A percentile compares a stretch with the other conserved stretches of the same genome.
Conservation (phyloP, 2,797 vertebrate species). For the Gymnothorax reevesii region DNA sequence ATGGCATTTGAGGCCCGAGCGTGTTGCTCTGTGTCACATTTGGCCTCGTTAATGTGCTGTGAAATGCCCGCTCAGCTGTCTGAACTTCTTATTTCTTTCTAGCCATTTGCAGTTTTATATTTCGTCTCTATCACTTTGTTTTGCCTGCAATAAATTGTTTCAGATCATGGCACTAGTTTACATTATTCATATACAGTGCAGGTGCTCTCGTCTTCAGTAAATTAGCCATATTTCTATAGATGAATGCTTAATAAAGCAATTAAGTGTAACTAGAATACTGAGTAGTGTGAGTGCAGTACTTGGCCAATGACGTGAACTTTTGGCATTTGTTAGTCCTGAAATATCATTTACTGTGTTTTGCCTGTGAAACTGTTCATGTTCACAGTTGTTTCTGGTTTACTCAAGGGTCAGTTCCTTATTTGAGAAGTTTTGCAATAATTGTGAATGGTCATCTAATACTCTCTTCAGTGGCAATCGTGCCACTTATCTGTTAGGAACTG, state of each 20-base stretch:
- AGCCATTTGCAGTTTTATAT: background rate
- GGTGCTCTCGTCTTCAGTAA: background rate
- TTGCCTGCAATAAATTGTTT: background rate
- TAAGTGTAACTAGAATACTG: background rate
- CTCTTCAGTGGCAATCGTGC: slow-evolving; percentile 53
- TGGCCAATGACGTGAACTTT: background rate
- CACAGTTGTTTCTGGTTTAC: background rate
- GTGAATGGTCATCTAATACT: slow-evolving; percentile 45
- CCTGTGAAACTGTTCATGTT: background rate
- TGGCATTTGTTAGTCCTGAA: background rate
- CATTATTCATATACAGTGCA: background rate
- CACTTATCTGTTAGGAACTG: slow-evolving; percentile 39
- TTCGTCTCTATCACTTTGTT: background rate
- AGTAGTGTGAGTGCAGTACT: background rate
- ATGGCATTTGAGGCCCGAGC: background rate
- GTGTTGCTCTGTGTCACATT: background rate
- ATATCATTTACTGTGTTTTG: background rate
- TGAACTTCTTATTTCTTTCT: background rate
- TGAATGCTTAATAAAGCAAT: background rate
- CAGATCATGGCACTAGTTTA: background rate
- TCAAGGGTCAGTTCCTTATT: slow-evolving; percentile 47
- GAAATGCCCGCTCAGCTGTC: background rate
- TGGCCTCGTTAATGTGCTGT: background rate
- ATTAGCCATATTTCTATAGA: background rate
- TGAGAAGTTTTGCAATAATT: slow-evolving; percentile 47